Evolutionary conservation across 2,797 vertebrate genomes (phyloP), one percentile per base, ranked within the genome.

Genomic region (Gymnoscopelus braueri): DNA sequence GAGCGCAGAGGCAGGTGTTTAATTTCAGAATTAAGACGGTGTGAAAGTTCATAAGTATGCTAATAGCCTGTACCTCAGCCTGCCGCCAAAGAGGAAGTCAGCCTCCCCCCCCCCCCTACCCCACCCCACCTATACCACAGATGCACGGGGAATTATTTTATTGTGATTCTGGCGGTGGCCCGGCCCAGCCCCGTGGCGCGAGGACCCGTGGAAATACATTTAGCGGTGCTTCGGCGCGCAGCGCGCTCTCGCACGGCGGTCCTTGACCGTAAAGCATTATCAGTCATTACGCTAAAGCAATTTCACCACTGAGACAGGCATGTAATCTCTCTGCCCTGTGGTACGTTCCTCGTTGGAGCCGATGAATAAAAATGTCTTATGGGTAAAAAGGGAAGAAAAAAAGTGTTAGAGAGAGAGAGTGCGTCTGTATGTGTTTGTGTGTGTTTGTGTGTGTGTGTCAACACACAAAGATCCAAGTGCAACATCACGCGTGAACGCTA

Each of bases 31-130:
- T 90, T 87, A 90, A 91, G 89, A 85, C 68, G 54, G 89, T 91
- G 91, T 88, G 91, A 91, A 92, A 85, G 87, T 93, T 91, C 86
- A 84, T 90, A 84, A 90, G 82, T 82, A 87, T 88, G 91, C 84
- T 90, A 91, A 93, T 89, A 78, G 76, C 54, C 68, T 58, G 69
- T 61, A 79, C 73, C 77, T 79, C 77, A 62, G 70, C 73, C 76
- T 19, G 32, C 32, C 73, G 72, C 83, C 77, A 87, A 79, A 66
- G 79, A 67, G 60, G 54, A 39, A 84, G 52, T 74, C 71, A 69
- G 58, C 78, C 19, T 1, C 19, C 19, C 19, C 19, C 19, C 19
- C 19, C 19, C 1, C 19, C 19, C 19, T 1, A 53, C 75, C 78
- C 73, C 67, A 76, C 77, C 74, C 81, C 69, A 84, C 12, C 74